Conservation (phyloP, 2,797 vertebrate species). For the Cetoscarus ocellatus region DNA sequence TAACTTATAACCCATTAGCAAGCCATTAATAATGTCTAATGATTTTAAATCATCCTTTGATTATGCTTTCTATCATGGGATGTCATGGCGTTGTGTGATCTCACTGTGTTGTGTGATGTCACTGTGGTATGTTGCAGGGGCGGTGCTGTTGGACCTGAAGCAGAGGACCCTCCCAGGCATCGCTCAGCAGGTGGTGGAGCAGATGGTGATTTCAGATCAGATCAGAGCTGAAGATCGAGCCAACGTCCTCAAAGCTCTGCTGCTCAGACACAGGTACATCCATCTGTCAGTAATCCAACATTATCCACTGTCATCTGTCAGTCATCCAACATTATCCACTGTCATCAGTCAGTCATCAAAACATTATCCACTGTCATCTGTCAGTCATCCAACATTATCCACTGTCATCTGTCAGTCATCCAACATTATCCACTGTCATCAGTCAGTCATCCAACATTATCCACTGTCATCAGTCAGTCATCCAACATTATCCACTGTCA, state of each 20-base stretch:
- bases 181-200: conserved; percentile 93
- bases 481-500: too few relatives aligned
- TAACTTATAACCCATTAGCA: too few relatives aligned
- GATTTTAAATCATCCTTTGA: too few relatives aligned
- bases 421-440: too few relatives aligned
- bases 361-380: neutral
- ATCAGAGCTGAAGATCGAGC: conserved; percentile 90
- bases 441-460: too few relatives aligned
- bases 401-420: too few relatives aligned
- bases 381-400: too few relatives aligned
- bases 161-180: conserved; percentile 92
- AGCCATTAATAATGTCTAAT: too few relatives aligned
- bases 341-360: neutral
- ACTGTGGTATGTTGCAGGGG: conserved; percentile 76
- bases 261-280: conserved; percentile 90
- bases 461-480: too few relatives aligned
- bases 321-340: too few relatives aligned
- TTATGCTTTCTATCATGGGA: too few relatives aligned
- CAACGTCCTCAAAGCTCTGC: conserved; percentile 89
- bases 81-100: too few relatives aligned
- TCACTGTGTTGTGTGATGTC: neutral
- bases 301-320: neutral
- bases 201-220: conserved; percentile 95
- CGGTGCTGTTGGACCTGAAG: conserved; percentile 91
- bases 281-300: neutral